Conservation (phyloP, 2,888 invertebrate genomes). For the Tillus elongatus region DNA sequence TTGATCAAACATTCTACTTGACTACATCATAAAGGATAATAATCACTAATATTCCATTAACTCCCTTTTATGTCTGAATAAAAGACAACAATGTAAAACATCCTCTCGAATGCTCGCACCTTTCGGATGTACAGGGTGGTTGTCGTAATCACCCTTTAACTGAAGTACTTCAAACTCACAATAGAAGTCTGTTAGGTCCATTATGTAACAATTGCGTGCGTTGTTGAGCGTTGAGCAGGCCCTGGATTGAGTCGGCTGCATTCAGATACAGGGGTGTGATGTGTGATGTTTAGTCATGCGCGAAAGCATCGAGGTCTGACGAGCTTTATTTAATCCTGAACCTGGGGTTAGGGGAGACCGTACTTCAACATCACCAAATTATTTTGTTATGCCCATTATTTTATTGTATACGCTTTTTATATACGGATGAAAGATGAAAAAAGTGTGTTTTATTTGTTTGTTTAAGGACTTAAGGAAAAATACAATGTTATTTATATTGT, state of each 20-base stretch:
- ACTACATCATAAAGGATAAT: conserved; percentile 13
- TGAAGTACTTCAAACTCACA: conserved; percentile 25
- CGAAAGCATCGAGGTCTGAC: background rate
- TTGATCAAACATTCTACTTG: conserved; percentile 28
- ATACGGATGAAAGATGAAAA: too few species aligned
- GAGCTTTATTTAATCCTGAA: background rate
- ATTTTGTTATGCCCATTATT: too few species aligned
- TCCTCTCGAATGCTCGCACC: conserved; percentile 34
- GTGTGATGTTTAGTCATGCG: conserved; percentile 2
- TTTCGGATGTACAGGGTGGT: too few species aligned
- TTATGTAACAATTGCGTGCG: conserved; percentile 39
- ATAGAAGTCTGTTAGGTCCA: conserved; percentile 37
- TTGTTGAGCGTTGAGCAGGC: conserved; percentile 29
- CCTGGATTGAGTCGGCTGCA: background rate
- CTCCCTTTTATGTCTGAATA: too few species aligned
- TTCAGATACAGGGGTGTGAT: background rate
- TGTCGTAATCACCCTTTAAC: conserved; percentile 40
- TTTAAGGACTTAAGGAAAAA: too few species aligned
- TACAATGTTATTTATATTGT: too few species aligned
- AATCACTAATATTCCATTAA: conserved; percentile 14
- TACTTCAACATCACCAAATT: too few species aligned
- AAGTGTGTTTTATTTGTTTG: too few species aligned
- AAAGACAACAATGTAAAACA: conserved; percentile 14
- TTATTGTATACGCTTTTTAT: too few species aligned
- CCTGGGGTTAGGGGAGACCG: too few species aligned